A percentile compares a stretch with the other conserved stretches of the same genome.
These are phyloP conservation scores for Caranx melampygus DNA, from an alignment of 2,113 vertebrate species.

Conservation along the genomic window DNA sequence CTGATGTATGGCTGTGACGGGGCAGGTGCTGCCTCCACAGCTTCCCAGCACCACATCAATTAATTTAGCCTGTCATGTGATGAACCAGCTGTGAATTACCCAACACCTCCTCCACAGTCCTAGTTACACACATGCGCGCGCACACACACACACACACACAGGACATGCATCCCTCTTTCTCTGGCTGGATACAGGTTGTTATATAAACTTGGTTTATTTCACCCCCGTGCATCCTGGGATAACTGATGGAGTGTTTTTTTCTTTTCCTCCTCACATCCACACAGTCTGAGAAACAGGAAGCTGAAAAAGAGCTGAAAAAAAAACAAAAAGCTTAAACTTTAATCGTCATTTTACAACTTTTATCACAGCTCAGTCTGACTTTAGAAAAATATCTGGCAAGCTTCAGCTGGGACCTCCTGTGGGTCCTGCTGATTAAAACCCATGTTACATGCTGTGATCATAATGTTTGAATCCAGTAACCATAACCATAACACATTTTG, in stretches of 20 bases:
- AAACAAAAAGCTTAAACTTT: background rate
- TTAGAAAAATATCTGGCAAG: no score
- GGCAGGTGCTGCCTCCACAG: conserved; percentile 65
- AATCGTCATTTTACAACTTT: no score
- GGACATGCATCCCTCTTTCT: background rate
- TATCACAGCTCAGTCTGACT: no score
- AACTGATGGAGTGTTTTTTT: background rate
- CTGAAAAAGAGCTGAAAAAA: no score
- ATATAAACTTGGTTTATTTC: conserved; percentile 12
- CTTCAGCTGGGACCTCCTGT: no score
- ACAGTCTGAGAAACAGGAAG: background rate
- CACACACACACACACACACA: background rate
- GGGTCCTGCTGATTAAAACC: no score
- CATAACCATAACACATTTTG: no score
- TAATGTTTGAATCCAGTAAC: no score
- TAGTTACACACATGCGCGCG: background rate
- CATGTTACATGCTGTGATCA: no score
- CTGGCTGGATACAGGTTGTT: background rate
- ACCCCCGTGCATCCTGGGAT: background rate
- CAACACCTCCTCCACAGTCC: conserved; percentile 10
- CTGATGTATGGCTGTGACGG: conserved; percentile 59
- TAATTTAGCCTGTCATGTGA: conserved; percentile 59
- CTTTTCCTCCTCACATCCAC: background rate
- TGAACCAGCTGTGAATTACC: conserved; percentile 45
- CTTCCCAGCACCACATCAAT: conserved; percentile 47